phyloP scores from a whole-genome alignment of 2,888 invertebrate genomes.

The Halocaridina rubra region DNA sequence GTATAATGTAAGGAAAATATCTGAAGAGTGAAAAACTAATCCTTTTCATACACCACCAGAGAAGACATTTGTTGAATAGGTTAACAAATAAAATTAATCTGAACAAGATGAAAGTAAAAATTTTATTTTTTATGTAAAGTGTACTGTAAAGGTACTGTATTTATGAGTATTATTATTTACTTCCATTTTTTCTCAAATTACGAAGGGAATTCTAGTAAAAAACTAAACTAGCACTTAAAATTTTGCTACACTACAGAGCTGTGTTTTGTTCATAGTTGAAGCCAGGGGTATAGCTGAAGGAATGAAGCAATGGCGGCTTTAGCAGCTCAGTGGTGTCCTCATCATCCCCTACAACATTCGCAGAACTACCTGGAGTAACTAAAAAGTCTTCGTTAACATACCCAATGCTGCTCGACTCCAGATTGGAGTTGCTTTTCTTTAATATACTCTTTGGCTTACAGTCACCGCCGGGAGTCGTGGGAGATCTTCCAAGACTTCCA shows the following conservation, averaged over 20 bases:
- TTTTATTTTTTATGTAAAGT: neutral
- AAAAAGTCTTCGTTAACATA: slow-evolving; percentile 44
- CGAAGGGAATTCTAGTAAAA: neutral
- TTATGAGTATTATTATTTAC: too few relatives aligned
- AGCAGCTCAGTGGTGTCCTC: slow-evolving; percentile 40
- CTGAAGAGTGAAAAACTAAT: too few relatives aligned
- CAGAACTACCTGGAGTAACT: slow-evolving; percentile 26
- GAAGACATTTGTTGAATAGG: neutral
- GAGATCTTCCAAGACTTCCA: slow-evolving; percentile 52
- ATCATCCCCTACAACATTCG: slow-evolving; percentile 43
- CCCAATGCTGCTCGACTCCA: slow-evolving; percentile 64
- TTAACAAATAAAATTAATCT: neutral
- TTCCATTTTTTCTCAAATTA: neutral
- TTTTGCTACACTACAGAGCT: slow-evolving; percentile 39
- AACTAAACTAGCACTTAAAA: neutral
- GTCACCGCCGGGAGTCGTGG: slow-evolving; percentile 61
- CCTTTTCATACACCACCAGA: too few relatives aligned
- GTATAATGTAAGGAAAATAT: too few relatives aligned
- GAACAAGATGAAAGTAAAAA: neutral
- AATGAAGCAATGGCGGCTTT: slow-evolving; percentile 37
- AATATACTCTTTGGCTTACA: slow-evolving; percentile 66
- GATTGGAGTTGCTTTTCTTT: slow-evolving; percentile 66
- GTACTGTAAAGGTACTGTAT: too few relatives aligned
- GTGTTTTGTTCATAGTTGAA: slow-evolving; percentile 53
- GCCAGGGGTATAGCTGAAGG: slow-evolving; percentile 48